Conservation (phyloP, 2,113 vertebrate genomes). For the Astur gentilis region DNA sequence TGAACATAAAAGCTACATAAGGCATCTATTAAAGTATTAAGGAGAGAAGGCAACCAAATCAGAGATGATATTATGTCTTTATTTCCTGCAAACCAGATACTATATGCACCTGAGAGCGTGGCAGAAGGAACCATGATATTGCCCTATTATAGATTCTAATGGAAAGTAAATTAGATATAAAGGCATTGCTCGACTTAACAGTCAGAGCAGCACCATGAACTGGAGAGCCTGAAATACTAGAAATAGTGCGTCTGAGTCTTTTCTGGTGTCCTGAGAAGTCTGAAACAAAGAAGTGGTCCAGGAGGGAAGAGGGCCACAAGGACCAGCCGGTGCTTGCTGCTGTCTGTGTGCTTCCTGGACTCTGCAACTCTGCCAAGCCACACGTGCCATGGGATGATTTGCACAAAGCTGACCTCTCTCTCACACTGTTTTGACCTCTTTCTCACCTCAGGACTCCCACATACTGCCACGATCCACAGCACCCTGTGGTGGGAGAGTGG, state of each 20-base stretch:
- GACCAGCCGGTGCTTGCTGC: background rate
- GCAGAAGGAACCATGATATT: background rate
- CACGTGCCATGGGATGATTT: background rate
- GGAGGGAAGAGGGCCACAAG: background rate
- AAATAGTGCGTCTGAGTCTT: background rate
- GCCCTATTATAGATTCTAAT: background rate
- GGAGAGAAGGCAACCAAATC: background rate
- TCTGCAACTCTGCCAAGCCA: background rate
- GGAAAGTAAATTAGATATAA: background rate
- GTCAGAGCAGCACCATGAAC: background rate
- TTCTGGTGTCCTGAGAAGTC: background rate
- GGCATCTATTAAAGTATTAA: constrained; percentile 1
- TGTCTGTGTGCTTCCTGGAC: background rate
- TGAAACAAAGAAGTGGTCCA: background rate
- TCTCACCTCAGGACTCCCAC: background rate
- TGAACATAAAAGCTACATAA: constrained; percentile 12
- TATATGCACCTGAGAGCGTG: background rate
- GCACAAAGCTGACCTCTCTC: background rate
- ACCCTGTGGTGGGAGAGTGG: background rate
- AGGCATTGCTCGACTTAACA: background rate
- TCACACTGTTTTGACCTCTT: background rate
- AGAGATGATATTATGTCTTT: background rate
- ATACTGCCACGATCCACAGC: background rate
- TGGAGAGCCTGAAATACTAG: background rate
- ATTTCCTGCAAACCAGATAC: background rate